These are phyloP conservation scores for Xestia ashworthii DNA, from an alignment of 2,888 invertebrate genomes.

Conservation along the genomic window DNA sequence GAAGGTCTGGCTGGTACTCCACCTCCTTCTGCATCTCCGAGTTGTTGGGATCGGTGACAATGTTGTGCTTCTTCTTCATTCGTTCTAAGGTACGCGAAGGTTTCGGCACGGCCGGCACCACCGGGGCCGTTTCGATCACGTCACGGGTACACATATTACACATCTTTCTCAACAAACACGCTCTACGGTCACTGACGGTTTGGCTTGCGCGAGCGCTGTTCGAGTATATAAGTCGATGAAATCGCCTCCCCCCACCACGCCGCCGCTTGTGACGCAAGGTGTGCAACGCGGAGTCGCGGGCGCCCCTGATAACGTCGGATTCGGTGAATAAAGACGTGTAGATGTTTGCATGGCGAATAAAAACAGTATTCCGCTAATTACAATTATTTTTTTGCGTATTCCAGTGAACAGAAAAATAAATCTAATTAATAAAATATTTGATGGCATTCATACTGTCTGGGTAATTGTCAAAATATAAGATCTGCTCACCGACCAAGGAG, in stretches of 20 bases:
- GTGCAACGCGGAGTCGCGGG: slow-evolving; percentile 57
- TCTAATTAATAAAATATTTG: background rate
- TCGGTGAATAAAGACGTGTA: slow-evolving; percentile 8
- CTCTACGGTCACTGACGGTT: slow-evolving; percentile 69
- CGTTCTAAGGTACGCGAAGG: slow-evolving; percentile 77
- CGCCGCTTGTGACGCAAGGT: slow-evolving; percentile 64
- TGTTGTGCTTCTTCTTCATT: slow-evolving; percentile 87
- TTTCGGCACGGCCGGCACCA: slow-evolving; percentile 63
- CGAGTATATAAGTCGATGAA: slow-evolving; percentile 83
- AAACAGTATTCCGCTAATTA: background rate
- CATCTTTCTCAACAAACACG: slow-evolving; percentile 74
- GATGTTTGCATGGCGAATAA: slow-evolving; percentile 5
- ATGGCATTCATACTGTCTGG: background rate
- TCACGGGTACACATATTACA: slow-evolving; percentile 88
- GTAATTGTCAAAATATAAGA: background rate
- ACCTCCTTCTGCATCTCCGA: slow-evolving; percentile 82
- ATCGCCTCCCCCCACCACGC: slow-evolving; percentile 76
- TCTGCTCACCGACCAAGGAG: background rate
- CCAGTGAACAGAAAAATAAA: no score
- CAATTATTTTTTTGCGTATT: background rate
- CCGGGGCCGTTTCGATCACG: slow-evolving; percentile 71
- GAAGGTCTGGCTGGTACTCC: slow-evolving; percentile 86
- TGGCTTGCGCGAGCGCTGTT: slow-evolving; percentile 68
- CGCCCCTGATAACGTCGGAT: slow-evolving; percentile 59
- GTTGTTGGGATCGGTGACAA: slow-evolving; percentile 81